Percentiles rank a stretch among this genome's conserved stretches.
Evolutionary conservation across 2,797 vertebrate genomes (phyloP).

Genomic region (Australoheros facetus): DNA sequence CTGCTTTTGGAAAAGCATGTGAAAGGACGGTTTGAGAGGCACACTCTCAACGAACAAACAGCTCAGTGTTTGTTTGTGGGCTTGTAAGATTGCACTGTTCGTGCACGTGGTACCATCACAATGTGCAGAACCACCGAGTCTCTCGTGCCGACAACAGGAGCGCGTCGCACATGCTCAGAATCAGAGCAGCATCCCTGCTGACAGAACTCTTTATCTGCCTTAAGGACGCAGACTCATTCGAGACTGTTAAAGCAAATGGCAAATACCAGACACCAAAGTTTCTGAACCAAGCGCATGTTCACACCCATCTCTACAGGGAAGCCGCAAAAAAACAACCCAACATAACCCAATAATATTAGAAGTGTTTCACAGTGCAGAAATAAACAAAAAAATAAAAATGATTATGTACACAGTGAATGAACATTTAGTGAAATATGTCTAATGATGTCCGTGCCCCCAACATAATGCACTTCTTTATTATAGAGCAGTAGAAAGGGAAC

Average conservation of each 20-base stretch:
- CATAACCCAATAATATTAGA: constrained; percentile 79
- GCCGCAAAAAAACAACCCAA: constrained; percentile 25
- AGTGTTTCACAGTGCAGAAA: constrained; percentile 81
- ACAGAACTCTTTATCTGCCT: not conserved
- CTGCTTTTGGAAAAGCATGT: not conserved
- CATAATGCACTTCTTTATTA: constrained; percentile 28
- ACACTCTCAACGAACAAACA: not conserved
- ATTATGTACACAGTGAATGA: constrained; percentile 62
- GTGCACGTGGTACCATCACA: not conserved
- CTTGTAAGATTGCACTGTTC: too few relatives aligned
- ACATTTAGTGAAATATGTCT: constrained; percentile 22
- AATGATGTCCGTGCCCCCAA: constrained; percentile 12
- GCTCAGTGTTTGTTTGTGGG: too few relatives aligned
- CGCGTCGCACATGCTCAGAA: too few relatives aligned
- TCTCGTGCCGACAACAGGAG: not conserved
- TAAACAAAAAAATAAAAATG: constrained; percentile 57
- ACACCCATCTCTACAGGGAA: not conserved
- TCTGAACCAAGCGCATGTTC: not conserved
- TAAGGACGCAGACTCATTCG: not conserved
- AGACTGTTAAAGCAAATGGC: not conserved
- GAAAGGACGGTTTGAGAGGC: not conserved
- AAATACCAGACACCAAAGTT: too few relatives aligned
- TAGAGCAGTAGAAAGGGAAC: constrained; percentile 26
- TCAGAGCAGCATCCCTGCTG: not conserved
- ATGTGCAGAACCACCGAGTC: not conserved